These are phyloP conservation scores for Fistularia commersonii DNA, from an alignment of 2,797 vertebrate species.

Conservation along the genomic window DNA sequence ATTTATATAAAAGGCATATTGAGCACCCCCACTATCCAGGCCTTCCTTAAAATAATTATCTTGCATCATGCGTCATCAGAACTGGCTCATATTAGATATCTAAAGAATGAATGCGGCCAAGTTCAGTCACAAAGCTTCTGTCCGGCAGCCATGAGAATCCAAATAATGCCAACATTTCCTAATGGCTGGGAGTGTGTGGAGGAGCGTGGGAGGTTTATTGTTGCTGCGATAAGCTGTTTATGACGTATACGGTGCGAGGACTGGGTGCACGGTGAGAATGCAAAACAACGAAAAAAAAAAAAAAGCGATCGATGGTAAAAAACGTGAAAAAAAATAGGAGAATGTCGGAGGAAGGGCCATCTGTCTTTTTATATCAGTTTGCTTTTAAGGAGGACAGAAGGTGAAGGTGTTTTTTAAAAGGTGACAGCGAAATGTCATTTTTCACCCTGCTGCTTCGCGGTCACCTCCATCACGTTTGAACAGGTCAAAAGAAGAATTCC, in stretches of 20 bases:
- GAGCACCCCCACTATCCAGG: too few species aligned
- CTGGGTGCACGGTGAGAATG: constrained; percentile 27
- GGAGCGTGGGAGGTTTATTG: constrained; percentile 56
- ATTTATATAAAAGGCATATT: too few species aligned
- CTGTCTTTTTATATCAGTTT: constrained; percentile 18
- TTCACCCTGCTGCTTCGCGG: not conserved
- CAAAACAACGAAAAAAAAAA: constrained; percentile 24
- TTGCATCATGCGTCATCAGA: too few species aligned
- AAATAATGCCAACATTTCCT: constrained; percentile 42
- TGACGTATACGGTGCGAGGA: constrained; percentile 48
- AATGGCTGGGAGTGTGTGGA: constrained; percentile 13
- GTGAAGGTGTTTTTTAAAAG: constrained; percentile 36
- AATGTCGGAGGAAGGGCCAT: constrained; percentile 5
- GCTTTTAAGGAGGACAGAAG: constrained; percentile 27
- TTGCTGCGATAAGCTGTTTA: constrained; percentile 66
- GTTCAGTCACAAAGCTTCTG: constrained; percentile 7
- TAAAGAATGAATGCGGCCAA: too few species aligned
- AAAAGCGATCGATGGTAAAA: constrained; percentile 1
- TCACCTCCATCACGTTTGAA: constrained; percentile 24
- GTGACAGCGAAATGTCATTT: constrained; percentile 4
- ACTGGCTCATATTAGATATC: too few species aligned
- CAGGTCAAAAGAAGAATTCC: too few species aligned
- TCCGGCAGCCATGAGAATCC: constrained; percentile 32
- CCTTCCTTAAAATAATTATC: too few species aligned
- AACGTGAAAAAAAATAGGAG: constrained; percentile 1